These are phyloP conservation scores for Himalopsyche anomala DNA, from an alignment of 2,888 invertebrate species.

Conservation along the genomic window DNA sequence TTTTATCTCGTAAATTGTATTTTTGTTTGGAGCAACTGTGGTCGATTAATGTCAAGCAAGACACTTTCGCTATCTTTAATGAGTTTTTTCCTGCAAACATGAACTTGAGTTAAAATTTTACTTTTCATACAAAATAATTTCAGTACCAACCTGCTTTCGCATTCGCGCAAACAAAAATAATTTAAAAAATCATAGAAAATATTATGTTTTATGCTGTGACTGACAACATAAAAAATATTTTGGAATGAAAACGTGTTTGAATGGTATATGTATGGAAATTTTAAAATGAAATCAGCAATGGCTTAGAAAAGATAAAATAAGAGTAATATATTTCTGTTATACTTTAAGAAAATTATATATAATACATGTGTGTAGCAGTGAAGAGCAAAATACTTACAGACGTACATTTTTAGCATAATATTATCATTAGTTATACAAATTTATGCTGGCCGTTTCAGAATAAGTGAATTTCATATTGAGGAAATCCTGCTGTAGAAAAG, in stretches of 20 bases:
- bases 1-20: constrained; percentile 43
- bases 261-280: too few relatives aligned
- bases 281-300: too few relatives aligned
- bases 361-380: not conserved
- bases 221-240: too few relatives aligned
- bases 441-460: constrained; percentile 22
- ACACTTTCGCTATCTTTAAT: constrained; percentile 34
- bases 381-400: not conserved
- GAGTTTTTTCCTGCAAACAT: constrained; percentile 13
- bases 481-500: constrained; percentile 37
- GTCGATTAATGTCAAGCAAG: constrained; percentile 33
- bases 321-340: too few relatives aligned
- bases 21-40: constrained; percentile 40
- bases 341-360: too few relatives aligned
- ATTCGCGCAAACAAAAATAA: too few relatives aligned
- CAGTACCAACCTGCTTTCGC: not conserved
- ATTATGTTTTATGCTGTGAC: too few relatives aligned
- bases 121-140: not conserved
- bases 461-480: constrained; percentile 32
- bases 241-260: too few relatives aligned
- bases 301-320: too few relatives aligned
- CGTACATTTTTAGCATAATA: constrained; percentile 19
- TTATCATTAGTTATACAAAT: constrained; percentile 43
- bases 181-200: too few relatives aligned
- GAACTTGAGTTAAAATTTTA: not conserved